A percentile compares a stretch with the other conserved stretches of the same genome.
phyloP scores from a whole-genome alignment of 1,140 invertebrate genomes.

The Drosophila kohkoa region DNA sequence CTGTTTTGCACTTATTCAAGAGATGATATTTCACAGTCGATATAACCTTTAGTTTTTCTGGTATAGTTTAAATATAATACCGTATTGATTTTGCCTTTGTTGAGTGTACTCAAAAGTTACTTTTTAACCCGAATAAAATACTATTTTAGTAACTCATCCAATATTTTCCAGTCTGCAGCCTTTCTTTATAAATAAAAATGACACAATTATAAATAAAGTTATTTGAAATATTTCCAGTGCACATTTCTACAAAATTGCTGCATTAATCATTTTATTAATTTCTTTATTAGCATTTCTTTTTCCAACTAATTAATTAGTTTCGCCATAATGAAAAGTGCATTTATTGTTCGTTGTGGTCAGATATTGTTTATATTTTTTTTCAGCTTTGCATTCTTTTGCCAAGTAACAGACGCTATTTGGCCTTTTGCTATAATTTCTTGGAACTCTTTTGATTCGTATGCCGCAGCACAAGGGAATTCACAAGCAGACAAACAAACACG shows the following conservation, averaged over 20 bases:
- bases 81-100: no score
- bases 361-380: neutral
- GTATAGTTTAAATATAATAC: no score
- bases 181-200: no score
- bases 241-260: no score
- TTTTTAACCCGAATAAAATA: no score
- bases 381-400: constrained; percentile 10
- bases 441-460: constrained; percentile 48
- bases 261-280: neutral
- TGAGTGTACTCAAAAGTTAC: no score
- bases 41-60: no score
- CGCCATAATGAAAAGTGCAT: constrained; percentile 24
- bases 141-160: no score
- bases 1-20: no score
- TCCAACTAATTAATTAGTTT: constrained; percentile 9
- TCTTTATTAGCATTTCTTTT: constrained; percentile 11
- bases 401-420: constrained; percentile 21
- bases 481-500: constrained; percentile 14
- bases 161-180: no score
- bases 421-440: constrained; percentile 42
- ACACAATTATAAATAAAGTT: no score
- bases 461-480: constrained; percentile 34
- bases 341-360: constrained; percentile 32
- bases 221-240: neutral
- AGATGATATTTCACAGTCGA: no score